Evolutionary conservation across 2,113 vertebrate species (phyloP), one percentile per base, ranked within the genome.

Genomic region (Puntigrus tetrazona): DNA sequence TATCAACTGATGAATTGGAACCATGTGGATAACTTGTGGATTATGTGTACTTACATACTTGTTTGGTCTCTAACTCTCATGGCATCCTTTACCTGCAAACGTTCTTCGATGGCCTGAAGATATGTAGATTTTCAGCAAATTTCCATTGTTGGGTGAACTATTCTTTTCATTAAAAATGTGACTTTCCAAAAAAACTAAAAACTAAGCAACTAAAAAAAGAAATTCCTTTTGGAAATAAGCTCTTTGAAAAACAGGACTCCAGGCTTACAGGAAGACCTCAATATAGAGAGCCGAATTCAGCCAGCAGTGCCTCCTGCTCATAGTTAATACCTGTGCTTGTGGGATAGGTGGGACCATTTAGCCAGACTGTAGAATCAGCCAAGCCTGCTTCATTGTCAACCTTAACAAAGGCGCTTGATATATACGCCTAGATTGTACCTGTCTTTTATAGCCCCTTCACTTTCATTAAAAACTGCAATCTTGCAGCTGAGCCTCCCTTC

Each of bases 401-500:
- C 86, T 91, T 88, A 88, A 92, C 88, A 93, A 94, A 92, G 90
- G 89, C 50, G 86, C 89, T 88, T 90, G 90, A 92, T 92, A 92
- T 90, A 81, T 89, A 91, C 88, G 87, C 87, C 91, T 91, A 91
- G 84, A 92, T 89, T 92, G 92, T 94, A 93, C 90, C 92, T 95
- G 91, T 91, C 92, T 94, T 94, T 89, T 91, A 94, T 91, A 89
- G 91, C 89, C 88, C 74, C 89, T 92, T 85, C 87, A 88, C 92
- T 93, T 94, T 92, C 91, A 94, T 92, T 92, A 91, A 92, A 74
- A 92, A 78, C 85, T 91, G 89, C 80, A 83, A 86, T 91, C 89
- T 86, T 90, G 90, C 91, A 94, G 93, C 93, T 95, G 94, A 92
- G 94, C 90, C 93, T 92, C 92, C 90, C 69, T 83, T 78, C 84